Conservation (phyloP, 2,888 invertebrate species). For the Camptogramma bilineatum region DNA sequence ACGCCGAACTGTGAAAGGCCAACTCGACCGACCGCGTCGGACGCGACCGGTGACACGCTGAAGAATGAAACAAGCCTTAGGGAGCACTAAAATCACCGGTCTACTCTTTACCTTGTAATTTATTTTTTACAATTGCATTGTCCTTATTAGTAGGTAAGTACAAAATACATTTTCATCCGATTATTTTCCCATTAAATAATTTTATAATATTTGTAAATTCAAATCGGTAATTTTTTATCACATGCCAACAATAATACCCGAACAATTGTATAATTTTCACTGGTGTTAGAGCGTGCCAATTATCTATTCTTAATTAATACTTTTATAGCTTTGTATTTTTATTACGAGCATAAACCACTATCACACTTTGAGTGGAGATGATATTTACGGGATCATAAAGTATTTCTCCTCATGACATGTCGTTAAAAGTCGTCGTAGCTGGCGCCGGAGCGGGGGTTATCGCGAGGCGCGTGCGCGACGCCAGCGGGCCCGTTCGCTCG, state of each 20-base stretch:
- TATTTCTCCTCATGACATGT: conserved; percentile 34
- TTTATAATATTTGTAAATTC: background rate
- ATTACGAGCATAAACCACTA: conserved; percentile 24
- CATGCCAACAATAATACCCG: background rate
- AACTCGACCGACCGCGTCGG: too few species aligned
- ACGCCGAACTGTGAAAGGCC: too few species aligned
- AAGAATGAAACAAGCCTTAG: too few species aligned
- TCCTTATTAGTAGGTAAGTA: too few species aligned
- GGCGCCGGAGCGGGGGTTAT: conserved; percentile 77
- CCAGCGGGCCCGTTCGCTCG: conserved; percentile 49
- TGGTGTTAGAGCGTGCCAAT: background rate
- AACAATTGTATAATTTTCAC: background rate
- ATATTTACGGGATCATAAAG: conserved; percentile 31
- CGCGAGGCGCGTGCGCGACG: conserved; percentile 79
- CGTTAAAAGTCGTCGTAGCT: conserved; percentile 52
- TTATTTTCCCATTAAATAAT: too few species aligned
- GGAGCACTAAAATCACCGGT: too few species aligned
- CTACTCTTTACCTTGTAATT: too few species aligned
- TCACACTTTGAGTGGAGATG: conserved; percentile 7
- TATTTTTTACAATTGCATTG: too few species aligned
- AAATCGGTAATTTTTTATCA: background rate
- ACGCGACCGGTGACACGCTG: too few species aligned
- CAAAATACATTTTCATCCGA: too few species aligned
- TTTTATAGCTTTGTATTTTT: conserved; percentile 28
- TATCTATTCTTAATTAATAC: conserved; percentile 14